Evolutionary conservation across 2,888 invertebrate genomes (phyloP).

Genomic region (Volucella inflata): DNA sequence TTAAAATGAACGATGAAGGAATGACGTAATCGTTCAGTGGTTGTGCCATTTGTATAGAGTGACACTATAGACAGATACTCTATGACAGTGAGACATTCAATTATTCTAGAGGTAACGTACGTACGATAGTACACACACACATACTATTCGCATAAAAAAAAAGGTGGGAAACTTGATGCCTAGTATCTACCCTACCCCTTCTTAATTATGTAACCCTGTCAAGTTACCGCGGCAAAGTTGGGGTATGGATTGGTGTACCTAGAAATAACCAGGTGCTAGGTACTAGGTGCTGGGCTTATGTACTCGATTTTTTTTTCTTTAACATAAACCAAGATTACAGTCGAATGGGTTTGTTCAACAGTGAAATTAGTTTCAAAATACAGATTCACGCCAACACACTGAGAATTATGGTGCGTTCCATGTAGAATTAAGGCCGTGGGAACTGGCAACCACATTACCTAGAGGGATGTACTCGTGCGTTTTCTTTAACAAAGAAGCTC

Average conservation of each 20-base stretch:
- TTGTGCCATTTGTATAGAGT: conserved; percentile 17
- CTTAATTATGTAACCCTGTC: conserved; percentile 49
- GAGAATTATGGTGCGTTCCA: neutral
- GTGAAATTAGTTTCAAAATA: conserved; percentile 59
- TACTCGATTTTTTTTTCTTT: conserved; percentile 2
- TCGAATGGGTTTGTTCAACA: conserved; percentile 46
- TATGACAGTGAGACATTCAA: conserved; percentile 51
- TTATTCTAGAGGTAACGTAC: conserved; percentile 65
- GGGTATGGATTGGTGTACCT: conserved; percentile 14
- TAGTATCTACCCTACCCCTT: neutral
- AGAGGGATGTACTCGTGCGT: neutral
- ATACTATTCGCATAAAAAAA: conserved; percentile 3
- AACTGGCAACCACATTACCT: conserved; percentile 26
- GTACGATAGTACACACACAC: neutral
- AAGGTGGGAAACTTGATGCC: conserved; percentile 58
- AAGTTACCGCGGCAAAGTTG: neutral
- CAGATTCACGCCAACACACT: conserved; percentile 54
- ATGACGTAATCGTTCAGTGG: conserved; percentile 54
- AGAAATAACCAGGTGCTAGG: neutral
- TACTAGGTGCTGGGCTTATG: too few species aligned
- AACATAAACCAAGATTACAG: conserved; percentile 28
- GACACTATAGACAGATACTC: conserved; percentile 17
- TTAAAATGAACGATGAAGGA: conserved; percentile 7
- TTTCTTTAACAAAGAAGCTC: neutral
- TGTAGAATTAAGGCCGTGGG: conserved; percentile 23